phyloP scores from a whole-genome alignment of 2,888 invertebrate species.

The Lypha dubia region DNA sequence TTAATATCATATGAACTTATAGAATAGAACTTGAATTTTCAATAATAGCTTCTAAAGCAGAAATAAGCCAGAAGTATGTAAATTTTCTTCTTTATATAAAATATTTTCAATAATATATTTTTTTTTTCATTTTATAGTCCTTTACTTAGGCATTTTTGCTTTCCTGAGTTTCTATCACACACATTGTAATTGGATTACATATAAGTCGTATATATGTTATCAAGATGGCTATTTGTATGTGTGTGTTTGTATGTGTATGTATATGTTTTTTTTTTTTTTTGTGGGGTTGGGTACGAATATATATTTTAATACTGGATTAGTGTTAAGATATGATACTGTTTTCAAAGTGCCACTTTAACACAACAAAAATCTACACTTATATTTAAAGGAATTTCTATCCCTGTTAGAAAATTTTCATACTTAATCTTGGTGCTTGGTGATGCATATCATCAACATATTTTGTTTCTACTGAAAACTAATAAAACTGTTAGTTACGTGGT shows the following conservation, averaged over 20 bases:
- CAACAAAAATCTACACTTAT: conserved; percentile 15
- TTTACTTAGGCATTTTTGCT: conserved; percentile 8
- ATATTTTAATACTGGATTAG: conserved; percentile 16
- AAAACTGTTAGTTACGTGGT: no score
- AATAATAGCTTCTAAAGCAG: neutral
- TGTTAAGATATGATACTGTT: conserved; percentile 32
- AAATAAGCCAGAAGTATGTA: no score
- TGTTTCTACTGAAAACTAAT: no score
- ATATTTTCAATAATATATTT: neutral
- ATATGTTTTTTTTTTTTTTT: no score
- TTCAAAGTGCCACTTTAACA: conserved; percentile 32
- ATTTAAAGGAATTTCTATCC: neutral
- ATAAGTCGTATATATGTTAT: neutral
- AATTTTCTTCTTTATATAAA: neutral
- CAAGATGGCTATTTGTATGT: neutral
- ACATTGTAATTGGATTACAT: conserved; percentile 33
- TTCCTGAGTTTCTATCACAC: conserved; percentile 1
- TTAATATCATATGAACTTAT: no score
- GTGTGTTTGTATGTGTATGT: neutral
- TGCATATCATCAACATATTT: no score
- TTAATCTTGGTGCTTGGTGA: no score
- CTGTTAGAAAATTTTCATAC: no score
- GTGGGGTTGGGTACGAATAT: neutral
- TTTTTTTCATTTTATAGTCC: neutral
- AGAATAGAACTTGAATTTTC: neutral